These are phyloP conservation scores for Coracias cyanogaster DNA, from an alignment of 2,797 vertebrate genomes.

Conservation along the genomic window DNA sequence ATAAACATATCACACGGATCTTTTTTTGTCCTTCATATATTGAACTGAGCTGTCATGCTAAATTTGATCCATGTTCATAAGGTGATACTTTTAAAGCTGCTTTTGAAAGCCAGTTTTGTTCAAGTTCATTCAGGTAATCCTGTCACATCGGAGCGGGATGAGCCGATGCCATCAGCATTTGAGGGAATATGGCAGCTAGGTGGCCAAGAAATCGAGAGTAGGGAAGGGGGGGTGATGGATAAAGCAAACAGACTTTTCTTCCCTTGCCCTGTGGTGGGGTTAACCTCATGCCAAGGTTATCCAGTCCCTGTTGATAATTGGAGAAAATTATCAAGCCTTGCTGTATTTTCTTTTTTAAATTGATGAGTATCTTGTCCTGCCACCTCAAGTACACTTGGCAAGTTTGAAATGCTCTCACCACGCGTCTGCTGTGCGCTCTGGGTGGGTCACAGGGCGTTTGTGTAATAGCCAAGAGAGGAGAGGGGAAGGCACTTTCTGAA, in stretches of 20 bases:
- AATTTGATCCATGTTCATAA: constrained; percentile 2
- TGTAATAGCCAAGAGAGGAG: background rate
- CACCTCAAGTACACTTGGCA: background rate
- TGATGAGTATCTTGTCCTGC: background rate
- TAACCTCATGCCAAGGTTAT: background rate
- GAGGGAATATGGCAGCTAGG: background rate
- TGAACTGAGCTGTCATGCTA: constrained; percentile 39
- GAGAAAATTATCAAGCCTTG: background rate
- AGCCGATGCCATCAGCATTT: background rate
- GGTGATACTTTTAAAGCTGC: constrained; percentile 31
- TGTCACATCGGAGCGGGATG: background rate
- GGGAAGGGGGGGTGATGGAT: background rate
- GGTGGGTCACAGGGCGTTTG: background rate
- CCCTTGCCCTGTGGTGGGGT: background rate
- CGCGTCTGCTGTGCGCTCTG: background rate
- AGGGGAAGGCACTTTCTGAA: background rate
- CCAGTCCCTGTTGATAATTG: background rate
- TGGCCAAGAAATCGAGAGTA: background rate
- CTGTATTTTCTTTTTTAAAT: background rate
- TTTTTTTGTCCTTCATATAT: constrained; percentile 12
- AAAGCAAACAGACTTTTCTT: background rate
- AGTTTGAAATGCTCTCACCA: background rate
- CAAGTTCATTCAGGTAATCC: constrained; percentile 7
- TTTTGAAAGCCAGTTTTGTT: constrained; percentile 41
- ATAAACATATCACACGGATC: constrained; percentile 31